Base-by-base conservation (phyloP, 1,140 invertebrate genomes). In the Pachypsylla venusta region DNA sequence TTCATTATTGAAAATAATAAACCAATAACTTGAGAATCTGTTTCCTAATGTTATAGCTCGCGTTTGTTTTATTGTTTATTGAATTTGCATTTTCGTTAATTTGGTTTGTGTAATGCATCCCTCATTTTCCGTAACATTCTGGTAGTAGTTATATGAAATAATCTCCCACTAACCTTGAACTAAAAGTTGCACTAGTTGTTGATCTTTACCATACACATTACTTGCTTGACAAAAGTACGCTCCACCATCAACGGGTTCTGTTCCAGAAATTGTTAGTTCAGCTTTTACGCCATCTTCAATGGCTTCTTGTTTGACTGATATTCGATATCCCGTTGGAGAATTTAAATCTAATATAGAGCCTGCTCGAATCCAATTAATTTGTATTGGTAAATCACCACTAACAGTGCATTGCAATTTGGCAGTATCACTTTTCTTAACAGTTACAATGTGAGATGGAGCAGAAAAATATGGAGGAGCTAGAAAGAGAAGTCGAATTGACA, bases 161-260 rank as follows among this genome's bases (percentile, higher is more conserved):
- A n/a, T n/a, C n/a, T n/a, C n/a, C n/a, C n/a, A 0, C 62, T 65
- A 69, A 84, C 83, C 82, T 79, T 90, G 85, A 0, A 92, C 87
- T 56, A 84, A 75, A 7, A 93, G 72, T 65, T 87, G 83, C 27
- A 89, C 84, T 26, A 83, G 73, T 65, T 89, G 84, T 67, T 89
- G 84, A 69, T 91, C 88, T 60, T 80, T 79, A 7, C 89, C 89
- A 66, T 87, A 87, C 25, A 82, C 73, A 73, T 93, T 93, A 64
- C 78, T 83, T 2, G 87, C 86, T 61, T 81, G 78, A 68, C 89
- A 93, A 59, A 87, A 85, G 70, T 91, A 92, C 0, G 85, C 79
- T 0, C 84, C 87, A 59, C 82, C 85, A 65, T 92, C 88, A 4
- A 74, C 73, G 19, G 84, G 79, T 64, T 84, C 81, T 0, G 84